A percentile compares a stretch with the other conserved stretches of the same genome.
phyloP scores from a whole-genome alignment of 2,797 vertebrate species.

The Lophius americanus region DNA sequence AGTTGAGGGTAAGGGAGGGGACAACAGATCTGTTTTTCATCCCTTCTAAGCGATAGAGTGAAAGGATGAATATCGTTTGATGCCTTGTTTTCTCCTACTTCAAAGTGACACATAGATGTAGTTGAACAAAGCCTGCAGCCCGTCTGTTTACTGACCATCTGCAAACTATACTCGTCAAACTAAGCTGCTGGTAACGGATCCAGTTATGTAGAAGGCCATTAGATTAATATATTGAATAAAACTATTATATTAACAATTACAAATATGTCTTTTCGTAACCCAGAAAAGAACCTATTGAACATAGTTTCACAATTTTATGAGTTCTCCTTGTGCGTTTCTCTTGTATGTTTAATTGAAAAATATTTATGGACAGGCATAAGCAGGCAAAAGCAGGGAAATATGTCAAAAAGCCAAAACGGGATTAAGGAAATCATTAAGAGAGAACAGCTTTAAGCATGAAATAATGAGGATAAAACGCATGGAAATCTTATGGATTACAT shows the following conservation, averaged over 20 bases:
- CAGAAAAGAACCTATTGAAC: no score
- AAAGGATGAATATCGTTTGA: slow-evolving; percentile 5
- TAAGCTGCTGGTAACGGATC: no score
- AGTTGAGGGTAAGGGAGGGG: slow-evolving; percentile 12
- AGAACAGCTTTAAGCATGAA: slow-evolving; percentile 18
- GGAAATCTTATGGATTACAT: slow-evolving; percentile 8
- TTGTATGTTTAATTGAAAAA: no score
- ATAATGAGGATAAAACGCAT: slow-evolving; percentile 70
- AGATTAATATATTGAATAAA: no score
- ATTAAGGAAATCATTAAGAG: slow-evolving; percentile 25
- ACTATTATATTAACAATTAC: no score
- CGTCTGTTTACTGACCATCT: slow-evolving; percentile 9
- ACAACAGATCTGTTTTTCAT: slow-evolving; percentile 29
- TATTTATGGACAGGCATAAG: no score
- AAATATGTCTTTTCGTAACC: no score
- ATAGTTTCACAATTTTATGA: no score
- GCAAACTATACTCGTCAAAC: not conserved
- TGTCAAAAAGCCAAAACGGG: slow-evolving; percentile 22
- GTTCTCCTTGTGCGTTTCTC: no score
- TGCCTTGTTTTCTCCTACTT: not conserved
- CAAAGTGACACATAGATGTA: slow-evolving; percentile 17
- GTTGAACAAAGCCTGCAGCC: slow-evolving; percentile 29
- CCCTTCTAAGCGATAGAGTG: slow-evolving; percentile 34
- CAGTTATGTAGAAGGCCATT: no score
- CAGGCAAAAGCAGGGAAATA: slow-evolving; percentile 1